Percentiles rank a stretch among this genome's conserved stretches.
phyloP scores from a whole-genome alignment of 2,888 invertebrate genomes.

The Amphipoea lucens region DNA sequence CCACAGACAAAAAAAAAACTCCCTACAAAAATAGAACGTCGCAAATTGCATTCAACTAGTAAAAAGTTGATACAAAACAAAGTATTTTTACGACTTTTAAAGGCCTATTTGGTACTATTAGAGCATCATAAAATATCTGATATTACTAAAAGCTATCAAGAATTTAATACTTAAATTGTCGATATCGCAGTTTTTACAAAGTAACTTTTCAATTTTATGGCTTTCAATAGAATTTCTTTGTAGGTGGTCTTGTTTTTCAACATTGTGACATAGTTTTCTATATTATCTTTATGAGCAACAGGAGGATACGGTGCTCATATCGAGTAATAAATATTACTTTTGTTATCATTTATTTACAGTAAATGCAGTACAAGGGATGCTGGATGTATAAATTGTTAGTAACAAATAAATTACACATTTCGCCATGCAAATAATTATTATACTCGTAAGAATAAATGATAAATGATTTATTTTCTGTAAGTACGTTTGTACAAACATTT shows the following conservation, averaged over 20 bases:
- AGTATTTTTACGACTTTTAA: conserved; percentile 45
- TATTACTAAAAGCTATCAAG: conserved; percentile 42
- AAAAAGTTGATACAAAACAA: conserved; percentile 31
- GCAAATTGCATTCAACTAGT: conserved; percentile 23
- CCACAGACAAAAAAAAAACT: conserved; percentile 17
- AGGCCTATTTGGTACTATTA: conserved; percentile 54
- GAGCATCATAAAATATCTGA: conserved; percentile 47
- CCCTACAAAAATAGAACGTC: background rate
- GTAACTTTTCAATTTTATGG: conserved; percentile 45
- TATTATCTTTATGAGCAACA: conserved; percentile 1
- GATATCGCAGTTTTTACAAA: conserved; percentile 37
- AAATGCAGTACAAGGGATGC: background rate
- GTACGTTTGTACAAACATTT: no score
- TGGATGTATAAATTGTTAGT: background rate
- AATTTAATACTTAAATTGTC: conserved; percentile 42
- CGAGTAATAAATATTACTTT: background rate
- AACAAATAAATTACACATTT: background rate
- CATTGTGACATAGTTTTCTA: conserved; percentile 6
- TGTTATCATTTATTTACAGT: background rate
- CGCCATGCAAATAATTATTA: background rate
- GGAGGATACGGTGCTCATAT: background rate
- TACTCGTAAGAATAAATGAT: no score
- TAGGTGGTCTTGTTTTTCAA: conserved; percentile 44
- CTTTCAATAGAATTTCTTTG: conserved; percentile 15
- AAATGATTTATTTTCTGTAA: no score